Conservation (phyloP, 2,797 vertebrate genomes). For the Agapornis canus region DNA sequence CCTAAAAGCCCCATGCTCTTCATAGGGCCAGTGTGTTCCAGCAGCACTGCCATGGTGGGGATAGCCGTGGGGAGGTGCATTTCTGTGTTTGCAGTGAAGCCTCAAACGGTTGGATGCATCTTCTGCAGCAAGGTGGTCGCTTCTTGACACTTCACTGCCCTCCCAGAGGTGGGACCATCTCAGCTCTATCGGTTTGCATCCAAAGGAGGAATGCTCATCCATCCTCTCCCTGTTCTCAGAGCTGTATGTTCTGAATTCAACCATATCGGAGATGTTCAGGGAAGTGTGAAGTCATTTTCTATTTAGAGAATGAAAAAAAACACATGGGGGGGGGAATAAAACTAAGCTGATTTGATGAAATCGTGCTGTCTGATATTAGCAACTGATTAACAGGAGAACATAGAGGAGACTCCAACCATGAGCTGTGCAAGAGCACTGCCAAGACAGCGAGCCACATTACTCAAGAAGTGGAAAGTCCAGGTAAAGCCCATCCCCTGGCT, state of each 20-base stretch:
- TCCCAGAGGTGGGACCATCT: accelerated
- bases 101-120: background rate
- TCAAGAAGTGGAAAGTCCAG: constrained; percentile 23
- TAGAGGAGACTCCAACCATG: background rate
- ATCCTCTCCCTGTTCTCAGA: background rate
- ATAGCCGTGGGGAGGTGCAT: accelerated
- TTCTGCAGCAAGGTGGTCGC: background rate
- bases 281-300: constrained; percentile 37
- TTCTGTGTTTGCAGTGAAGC: background rate
- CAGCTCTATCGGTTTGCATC: background rate
- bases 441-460: background rate
- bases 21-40: accelerated
- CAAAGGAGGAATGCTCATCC: background rate
- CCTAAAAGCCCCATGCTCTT: background rate
- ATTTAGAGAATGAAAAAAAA: background rate
- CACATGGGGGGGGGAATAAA: background rate
- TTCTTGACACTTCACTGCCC: background rate
- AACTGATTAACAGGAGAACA: background rate
- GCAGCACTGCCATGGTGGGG: background rate
- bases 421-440: background rate
- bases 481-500: constrained; percentile 30
- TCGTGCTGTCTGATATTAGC: background rate
- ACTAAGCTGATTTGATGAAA: background rate
- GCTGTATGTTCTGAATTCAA: background rate
- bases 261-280: background rate